These are phyloP conservation scores for Platypus cylindrus DNA, from an alignment of 2,888 invertebrate genomes.

Conservation along the genomic window DNA sequence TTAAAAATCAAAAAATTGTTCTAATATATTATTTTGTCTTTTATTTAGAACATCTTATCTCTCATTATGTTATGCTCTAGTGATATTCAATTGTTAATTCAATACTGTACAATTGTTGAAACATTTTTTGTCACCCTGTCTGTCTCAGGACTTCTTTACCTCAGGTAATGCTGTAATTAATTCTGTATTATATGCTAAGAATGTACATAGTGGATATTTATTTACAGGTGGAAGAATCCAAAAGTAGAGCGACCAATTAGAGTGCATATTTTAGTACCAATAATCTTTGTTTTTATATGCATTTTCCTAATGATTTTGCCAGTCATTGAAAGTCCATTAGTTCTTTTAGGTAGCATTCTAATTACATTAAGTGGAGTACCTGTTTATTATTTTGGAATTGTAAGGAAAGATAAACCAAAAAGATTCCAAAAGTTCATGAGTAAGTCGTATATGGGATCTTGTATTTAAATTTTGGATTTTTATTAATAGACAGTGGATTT, in stretches of 20 bases:
- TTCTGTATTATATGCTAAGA: too few species aligned
- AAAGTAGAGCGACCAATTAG: slow-evolving; percentile 73
- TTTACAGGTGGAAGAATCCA: slow-evolving; percentile 52
- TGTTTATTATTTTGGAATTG: slow-evolving; percentile 62
- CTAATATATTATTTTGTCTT: background rate
- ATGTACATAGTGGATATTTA: too few species aligned
- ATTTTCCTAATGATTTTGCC: slow-evolving; percentile 69
- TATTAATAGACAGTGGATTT: background rate
- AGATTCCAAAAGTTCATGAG: slow-evolving; percentile 47
- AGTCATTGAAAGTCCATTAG: slow-evolving; percentile 62
- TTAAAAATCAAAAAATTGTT: background rate
- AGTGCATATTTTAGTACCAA: slow-evolving; percentile 53
- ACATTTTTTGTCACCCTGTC: slow-evolving; percentile 83
- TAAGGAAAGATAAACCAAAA: slow-evolving; percentile 51
- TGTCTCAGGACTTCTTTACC: slow-evolving; percentile 71
- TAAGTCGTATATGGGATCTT: slow-evolving; percentile 33
- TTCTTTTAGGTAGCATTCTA: slow-evolving; percentile 63
- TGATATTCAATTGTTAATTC: slow-evolving; percentile 76
- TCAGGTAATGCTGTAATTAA: slow-evolving; percentile 43
- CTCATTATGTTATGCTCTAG: slow-evolving; percentile 73
- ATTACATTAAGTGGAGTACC: slow-evolving; percentile 78
- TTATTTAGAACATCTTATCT: slow-evolving; percentile 63
- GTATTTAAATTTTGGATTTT: background rate
- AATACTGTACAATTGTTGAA: slow-evolving; percentile 86
- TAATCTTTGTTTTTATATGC: slow-evolving; percentile 63